Conservation (phyloP, 2,888 invertebrate species). For the Petrolisthes manimaculis region DNA sequence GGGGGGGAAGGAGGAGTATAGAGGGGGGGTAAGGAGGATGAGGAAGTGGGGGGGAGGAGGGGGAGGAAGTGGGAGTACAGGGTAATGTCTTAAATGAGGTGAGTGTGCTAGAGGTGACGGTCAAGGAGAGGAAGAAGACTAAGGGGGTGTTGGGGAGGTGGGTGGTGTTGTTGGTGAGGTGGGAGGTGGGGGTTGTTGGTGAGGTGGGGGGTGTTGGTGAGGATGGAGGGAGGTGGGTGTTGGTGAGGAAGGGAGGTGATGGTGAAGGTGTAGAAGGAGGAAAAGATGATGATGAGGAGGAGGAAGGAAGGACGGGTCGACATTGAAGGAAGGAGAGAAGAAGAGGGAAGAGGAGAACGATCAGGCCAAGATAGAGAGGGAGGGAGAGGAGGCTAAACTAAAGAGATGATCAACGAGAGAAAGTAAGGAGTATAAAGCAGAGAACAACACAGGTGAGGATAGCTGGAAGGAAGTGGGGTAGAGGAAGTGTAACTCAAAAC, state of each 20-base stretch:
- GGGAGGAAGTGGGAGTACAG: slow-evolving; percentile 1
- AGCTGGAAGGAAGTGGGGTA: background rate
- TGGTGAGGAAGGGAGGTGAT: background rate
- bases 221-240: background rate
- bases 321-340: background rate
- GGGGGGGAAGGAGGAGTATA: background rate
- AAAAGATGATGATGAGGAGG: background rate
- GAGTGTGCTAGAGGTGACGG: slow-evolving; percentile 4
- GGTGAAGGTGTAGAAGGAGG: background rate
- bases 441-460: background rate
- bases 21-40: background rate
- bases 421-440: background rate
- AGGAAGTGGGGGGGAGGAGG: background rate
- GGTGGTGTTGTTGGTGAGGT: too few species aligned
- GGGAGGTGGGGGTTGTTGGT: too few species aligned
- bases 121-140: background rate
- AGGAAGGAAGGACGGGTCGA: background rate
- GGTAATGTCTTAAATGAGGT: background rate
- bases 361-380: background rate
- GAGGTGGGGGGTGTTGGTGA: background rate
- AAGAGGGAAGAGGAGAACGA: background rate
- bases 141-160: background rate
- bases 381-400: background rate
- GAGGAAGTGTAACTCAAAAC: background rate
- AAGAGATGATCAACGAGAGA: background rate